Evolutionary conservation across 2,113 vertebrate species (phyloP).

Genomic region (Neolamprologus falcicula): DNA sequence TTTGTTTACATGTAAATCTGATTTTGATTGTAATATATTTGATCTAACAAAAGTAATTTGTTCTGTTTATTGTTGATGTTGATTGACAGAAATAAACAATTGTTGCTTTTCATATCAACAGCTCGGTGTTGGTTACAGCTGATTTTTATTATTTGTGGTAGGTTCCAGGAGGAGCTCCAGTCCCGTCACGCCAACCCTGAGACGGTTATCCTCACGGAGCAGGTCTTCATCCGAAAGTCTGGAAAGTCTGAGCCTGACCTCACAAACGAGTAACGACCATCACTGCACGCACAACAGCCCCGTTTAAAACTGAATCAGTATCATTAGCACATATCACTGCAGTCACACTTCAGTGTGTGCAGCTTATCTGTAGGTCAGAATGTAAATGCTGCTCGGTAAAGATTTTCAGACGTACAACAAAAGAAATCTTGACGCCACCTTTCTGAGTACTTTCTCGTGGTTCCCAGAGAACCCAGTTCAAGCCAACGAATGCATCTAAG

Average conservation of each 20-base stretch:
- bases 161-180: background rate
- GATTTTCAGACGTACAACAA: background rate
- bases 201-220: conserved; percentile 71
- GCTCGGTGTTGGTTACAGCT: conserved; percentile 33
- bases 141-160: conserved; percentile 36
- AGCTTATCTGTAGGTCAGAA: fast-evolving
- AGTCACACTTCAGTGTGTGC: background rate
- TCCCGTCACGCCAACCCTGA: conserved; percentile 73
- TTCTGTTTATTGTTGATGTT: background rate
- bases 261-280: conserved; percentile 77
- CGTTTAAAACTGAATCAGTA: background rate
- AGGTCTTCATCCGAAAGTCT: conserved; percentile 84
- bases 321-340: fast-evolving
- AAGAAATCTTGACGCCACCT: fast-evolving
- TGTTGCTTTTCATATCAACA: fast-evolving
- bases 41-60: background rate
- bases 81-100: background rate
- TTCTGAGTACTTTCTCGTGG: background rate
- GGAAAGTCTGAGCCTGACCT: conserved; percentile 73
- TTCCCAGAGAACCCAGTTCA: conserved; percentile 68
- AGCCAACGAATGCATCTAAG: conserved; percentile 72
- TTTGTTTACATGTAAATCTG: background rate
- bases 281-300: fast-evolving
- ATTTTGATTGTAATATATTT: background rate
- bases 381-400: background rate